Conservation (phyloP, 1,140 invertebrate genomes). For the Probaryconus sp. region DNA sequence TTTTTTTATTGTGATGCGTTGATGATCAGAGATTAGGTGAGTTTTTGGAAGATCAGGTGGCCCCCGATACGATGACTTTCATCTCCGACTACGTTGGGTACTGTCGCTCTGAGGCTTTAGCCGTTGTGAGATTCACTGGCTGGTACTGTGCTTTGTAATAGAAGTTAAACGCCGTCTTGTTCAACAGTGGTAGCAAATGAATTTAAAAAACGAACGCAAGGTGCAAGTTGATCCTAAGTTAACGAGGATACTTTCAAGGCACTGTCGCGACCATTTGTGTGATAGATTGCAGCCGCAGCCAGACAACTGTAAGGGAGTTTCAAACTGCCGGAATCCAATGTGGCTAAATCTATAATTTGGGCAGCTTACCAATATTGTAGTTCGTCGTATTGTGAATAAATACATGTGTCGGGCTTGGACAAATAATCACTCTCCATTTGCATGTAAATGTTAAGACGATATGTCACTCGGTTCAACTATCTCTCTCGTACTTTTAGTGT, state of each 20-base stretch:
- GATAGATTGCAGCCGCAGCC: slow-evolving; percentile 92
- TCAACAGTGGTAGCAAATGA: slow-evolving; percentile 85
- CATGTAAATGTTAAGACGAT: slow-evolving; percentile 95
- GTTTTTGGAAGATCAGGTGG: too few relatives aligned
- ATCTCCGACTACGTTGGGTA: slow-evolving; percentile 84
- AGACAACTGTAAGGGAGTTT: slow-evolving; percentile 90
- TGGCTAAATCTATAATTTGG: slow-evolving; percentile 91
- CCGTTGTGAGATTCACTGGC: slow-evolving; percentile 75
- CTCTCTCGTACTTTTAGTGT: too few relatives aligned
- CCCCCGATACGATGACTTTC: slow-evolving; percentile 91
- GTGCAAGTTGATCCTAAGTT: slow-evolving; percentile 84
- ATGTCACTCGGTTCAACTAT: too few relatives aligned
- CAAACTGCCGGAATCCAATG: slow-evolving; percentile 89
- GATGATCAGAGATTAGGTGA: too few relatives aligned
- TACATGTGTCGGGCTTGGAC: slow-evolving; percentile 82
- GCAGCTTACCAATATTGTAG: slow-evolving; percentile 89
- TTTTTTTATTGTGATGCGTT: too few relatives aligned
- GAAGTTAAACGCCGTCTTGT: slow-evolving; percentile 80
- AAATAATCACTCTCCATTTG: slow-evolving; percentile 85
- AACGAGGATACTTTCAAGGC: slow-evolving; percentile 83
- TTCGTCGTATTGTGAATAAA: slow-evolving; percentile 92
- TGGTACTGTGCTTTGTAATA: slow-evolving; percentile 76
- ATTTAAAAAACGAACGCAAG: slow-evolving; percentile 89
- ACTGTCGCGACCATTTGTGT: slow-evolving; percentile 84
- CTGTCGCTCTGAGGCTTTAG: slow-evolving; percentile 81